A percentile compares a stretch with the other conserved stretches of the same genome.
Conservation (phyloP, 2,113 vertebrate species). For the Vombatus ursinus region DNA sequence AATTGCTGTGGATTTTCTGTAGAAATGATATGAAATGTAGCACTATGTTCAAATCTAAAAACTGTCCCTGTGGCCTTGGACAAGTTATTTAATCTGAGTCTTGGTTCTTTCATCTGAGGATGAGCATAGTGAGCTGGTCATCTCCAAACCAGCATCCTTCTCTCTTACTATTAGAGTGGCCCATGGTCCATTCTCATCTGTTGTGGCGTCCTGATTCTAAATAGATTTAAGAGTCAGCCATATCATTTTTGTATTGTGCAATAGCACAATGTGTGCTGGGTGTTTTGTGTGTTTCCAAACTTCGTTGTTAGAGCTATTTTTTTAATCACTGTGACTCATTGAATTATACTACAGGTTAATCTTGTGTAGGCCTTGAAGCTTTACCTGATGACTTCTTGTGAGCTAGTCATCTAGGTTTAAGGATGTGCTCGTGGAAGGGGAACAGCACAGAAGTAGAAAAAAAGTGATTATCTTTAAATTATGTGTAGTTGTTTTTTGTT, state of each 20-base stretch:
- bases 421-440: neutral
- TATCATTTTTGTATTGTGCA: neutral
- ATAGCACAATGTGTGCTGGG: neutral
- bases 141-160: neutral
- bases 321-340: neutral
- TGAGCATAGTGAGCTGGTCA: neutral
- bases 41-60: neutral
- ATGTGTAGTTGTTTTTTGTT: neutral
- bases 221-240: neutral
- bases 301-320: neutral
- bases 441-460: neutral
- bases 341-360: neutral
- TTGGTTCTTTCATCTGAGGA: too few relatives aligned
- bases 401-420: neutral
- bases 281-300: neutral
- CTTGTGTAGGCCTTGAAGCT: neutral
- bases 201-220: neutral
- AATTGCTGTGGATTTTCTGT: conserved; percentile 39
- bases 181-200: neutral
- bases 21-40: neutral
- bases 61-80: neutral
- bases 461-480: neutral
- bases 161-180: neutral
- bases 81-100: neutral
- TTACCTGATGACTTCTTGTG: neutral